Conservation (phyloP, 2,797 vertebrate genomes). For the Antrozous pallidus region DNA sequence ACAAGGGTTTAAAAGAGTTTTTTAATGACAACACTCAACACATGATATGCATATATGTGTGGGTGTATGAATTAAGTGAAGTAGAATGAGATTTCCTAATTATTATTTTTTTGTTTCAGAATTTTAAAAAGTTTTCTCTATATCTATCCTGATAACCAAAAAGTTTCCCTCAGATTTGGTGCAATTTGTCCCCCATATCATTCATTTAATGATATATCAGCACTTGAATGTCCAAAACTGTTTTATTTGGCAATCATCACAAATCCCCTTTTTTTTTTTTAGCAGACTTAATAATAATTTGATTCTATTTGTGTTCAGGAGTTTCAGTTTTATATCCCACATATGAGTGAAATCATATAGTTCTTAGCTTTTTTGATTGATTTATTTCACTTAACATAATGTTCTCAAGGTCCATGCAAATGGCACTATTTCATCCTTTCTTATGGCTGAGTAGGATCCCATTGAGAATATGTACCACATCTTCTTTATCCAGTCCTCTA, state of each 20-base stretch:
- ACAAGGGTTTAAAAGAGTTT: constrained; percentile 18
- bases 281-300: neutral
- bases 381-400: too few relatives aligned
- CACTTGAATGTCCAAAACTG: neutral
- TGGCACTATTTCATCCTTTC: too few relatives aligned
- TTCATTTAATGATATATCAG: neutral
- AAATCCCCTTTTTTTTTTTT: neutral
- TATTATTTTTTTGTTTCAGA: neutral
- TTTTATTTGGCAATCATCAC: neutral
- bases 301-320: neutral
- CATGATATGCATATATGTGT: neutral
- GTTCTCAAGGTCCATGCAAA: too few relatives aligned
- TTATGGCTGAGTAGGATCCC: too few relatives aligned
- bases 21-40: neutral
- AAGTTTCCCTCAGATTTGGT: neutral
- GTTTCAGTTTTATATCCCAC: too few relatives aligned
- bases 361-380: too few relatives aligned
- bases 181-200: neutral
- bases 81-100: neutral
- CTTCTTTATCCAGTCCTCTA: too few relatives aligned
- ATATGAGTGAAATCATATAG: too few relatives aligned
- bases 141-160: neutral
- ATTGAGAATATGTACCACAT: too few relatives aligned
- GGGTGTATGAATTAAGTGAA: neutral
- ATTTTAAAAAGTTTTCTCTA: neutral